These are phyloP conservation scores for Protophormia terraenovae DNA, from an alignment of 2,888 invertebrate species.

Conservation along the genomic window DNA sequence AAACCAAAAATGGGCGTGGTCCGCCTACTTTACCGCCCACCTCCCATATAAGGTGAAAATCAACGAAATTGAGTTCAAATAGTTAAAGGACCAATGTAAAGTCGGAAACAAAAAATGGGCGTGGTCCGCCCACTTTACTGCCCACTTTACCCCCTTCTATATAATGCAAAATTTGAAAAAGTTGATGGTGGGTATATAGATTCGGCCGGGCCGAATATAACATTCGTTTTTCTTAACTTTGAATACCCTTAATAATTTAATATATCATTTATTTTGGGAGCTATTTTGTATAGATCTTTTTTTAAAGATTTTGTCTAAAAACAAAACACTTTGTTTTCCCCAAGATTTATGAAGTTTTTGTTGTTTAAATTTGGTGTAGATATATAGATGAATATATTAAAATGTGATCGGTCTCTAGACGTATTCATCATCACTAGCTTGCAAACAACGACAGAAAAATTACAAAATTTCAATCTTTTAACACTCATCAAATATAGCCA, in stretches of 20 bases:
- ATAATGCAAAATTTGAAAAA: too few species aligned
- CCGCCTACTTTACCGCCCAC: too few species aligned
- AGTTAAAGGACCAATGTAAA: too few species aligned
- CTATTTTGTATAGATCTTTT: background rate
- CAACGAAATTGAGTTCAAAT: too few species aligned
- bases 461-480: constrained; percentile 54
- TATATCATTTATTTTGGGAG: background rate
- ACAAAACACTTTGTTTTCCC: constrained; percentile 21
- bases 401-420: constrained; percentile 11
- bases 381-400: constrained; percentile 27
- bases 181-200: too few species aligned
- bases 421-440: constrained; percentile 19
- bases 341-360: constrained; percentile 62
- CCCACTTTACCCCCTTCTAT: too few species aligned
- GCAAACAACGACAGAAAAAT: constrained; percentile 10
- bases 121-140: too few species aligned
- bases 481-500: constrained; percentile 38
- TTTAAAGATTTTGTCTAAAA: background rate
- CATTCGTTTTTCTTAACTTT: background rate
- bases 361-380: background rate
- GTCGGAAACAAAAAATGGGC: too few species aligned
- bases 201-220: too few species aligned
- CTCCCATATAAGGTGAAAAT: too few species aligned
- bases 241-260: background rate
- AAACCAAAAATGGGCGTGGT: too few species aligned